A percentile compares a stretch with the other conserved stretches of the same genome.
Conservation (phyloP, 2,797 vertebrate species). For the Melanotaenia nigrans region DNA sequence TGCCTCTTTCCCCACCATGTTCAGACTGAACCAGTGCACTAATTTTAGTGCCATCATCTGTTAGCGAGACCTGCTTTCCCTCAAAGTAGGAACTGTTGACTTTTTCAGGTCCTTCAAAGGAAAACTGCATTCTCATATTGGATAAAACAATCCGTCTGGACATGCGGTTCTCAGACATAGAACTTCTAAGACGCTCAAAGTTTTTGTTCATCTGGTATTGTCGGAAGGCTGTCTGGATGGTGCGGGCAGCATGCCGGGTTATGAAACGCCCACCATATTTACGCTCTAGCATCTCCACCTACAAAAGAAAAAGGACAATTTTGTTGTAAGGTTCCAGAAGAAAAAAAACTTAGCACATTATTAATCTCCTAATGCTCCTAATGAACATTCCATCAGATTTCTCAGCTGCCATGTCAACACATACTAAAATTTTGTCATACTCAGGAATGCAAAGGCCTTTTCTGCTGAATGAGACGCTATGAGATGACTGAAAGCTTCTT, state of each 20-base stretch:
- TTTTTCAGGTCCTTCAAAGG: slow-evolving; percentile 98
- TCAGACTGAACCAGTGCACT: slow-evolving; percentile 84
- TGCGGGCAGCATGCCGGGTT: slow-evolving; percentile 96
- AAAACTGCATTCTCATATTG: slow-evolving; percentile 99
- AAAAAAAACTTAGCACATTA: neutral
- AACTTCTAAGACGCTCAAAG: slow-evolving; percentile 96
- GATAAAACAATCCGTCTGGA: slow-evolving; percentile 96
- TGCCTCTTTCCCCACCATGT: slow-evolving; percentile 77
- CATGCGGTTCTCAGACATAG: slow-evolving; percentile 99
- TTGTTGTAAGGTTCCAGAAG: neutral
- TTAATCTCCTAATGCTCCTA: neutral
- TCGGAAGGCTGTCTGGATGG: slow-evolving; percentile 97
- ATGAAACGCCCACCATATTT: slow-evolving; percentile 99
- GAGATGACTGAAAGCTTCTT: neutral
- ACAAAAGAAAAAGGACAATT: slow-evolving; percentile 21
- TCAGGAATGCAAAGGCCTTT: neutral
- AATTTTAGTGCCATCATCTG: slow-evolving; percentile 87
- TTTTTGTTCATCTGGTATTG: slow-evolving; percentile 99
- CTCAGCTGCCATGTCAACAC: neutral
- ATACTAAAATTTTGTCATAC: neutral
- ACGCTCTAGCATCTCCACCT: slow-evolving; percentile 99
- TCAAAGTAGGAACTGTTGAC: slow-evolving; percentile 97
- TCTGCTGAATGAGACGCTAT: neutral
- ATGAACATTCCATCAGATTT: neutral
- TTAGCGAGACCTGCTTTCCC: slow-evolving; percentile 94